A percentile compares a stretch with the other conserved stretches of the same genome.
These are phyloP conservation scores for Oegoconia quadripuncta DNA, from an alignment of 2,888 invertebrate species.

Conservation along the genomic window DNA sequence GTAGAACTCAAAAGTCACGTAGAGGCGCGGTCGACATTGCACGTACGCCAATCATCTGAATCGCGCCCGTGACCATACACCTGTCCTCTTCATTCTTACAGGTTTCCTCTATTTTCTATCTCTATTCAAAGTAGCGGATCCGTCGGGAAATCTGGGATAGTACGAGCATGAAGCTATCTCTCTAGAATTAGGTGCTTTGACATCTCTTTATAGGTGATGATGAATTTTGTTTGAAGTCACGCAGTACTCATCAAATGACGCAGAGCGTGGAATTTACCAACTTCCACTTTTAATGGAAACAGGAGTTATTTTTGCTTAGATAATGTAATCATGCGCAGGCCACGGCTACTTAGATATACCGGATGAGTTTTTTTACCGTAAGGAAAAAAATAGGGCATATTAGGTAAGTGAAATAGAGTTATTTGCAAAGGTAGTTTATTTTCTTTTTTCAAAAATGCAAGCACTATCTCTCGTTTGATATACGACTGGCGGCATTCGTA, in stretches of 20 bases:
- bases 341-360: too few species aligned
- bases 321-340: too few species aligned
- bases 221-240: conserved; percentile 63
- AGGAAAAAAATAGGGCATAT: too few species aligned
- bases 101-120: conserved; percentile 23
- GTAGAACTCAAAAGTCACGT: conserved; percentile 63
- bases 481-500: too few species aligned
- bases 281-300: too few species aligned
- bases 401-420: too few species aligned
- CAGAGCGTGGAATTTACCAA: background rate
- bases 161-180: conserved; percentile 49
- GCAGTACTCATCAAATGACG: conserved; percentile 26
- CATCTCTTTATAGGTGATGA: conserved; percentile 65
- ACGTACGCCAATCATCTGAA: conserved; percentile 76
- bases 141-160: conserved; percentile 74
- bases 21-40: conserved; percentile 65
- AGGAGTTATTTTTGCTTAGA: too few species aligned
- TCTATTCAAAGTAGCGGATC: conserved; percentile 42
- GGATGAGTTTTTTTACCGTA: too few species aligned
- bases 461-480: too few species aligned
- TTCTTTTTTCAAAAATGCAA: too few species aligned
- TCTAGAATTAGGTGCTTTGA: conserved; percentile 72
- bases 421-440: too few species aligned
- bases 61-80: conserved; percentile 65
- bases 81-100: conserved; percentile 37